phyloP scores from a whole-genome alignment of 2,113 vertebrate genomes.

The Pao palembangensis region DNA sequence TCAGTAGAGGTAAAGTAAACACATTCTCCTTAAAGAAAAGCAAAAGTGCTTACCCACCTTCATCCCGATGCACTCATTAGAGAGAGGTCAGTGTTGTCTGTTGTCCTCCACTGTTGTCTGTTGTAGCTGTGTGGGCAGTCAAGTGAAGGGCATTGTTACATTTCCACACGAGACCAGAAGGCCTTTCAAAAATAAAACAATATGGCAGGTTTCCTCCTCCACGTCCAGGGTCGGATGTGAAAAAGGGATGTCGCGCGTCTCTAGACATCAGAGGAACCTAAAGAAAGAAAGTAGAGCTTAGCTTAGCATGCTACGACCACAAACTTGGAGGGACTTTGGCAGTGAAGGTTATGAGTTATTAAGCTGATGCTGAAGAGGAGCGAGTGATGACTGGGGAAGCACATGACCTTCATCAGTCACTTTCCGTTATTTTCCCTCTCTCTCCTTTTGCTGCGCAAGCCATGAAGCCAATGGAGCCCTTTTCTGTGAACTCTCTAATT shows the following conservation, averaged over 20 bases:
- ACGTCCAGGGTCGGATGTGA: slow-evolving; percentile 34
- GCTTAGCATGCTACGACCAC: slow-evolving; percentile 9
- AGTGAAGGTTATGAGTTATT: slow-evolving; percentile 50
- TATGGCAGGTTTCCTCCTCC: slow-evolving; percentile 21
- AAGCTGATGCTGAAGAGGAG: slow-evolving; percentile 45
- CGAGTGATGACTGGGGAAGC: slow-evolving; percentile 41
- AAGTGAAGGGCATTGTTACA: slow-evolving; percentile 20
- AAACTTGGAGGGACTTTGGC: slow-evolving; percentile 27
- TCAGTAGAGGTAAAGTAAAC: background rate
- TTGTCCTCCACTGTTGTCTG: slow-evolving; percentile 18
- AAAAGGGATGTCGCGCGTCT: slow-evolving; percentile 21
- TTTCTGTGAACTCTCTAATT: slow-evolving; percentile 74
- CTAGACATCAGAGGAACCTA: slow-evolving; percentile 36
- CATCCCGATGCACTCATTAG: slow-evolving; percentile 39
- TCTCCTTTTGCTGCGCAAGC: slow-evolving; percentile 35
- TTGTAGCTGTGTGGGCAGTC: slow-evolving; percentile 15
- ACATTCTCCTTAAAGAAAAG: background rate
- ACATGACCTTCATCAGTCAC: slow-evolving; percentile 59
- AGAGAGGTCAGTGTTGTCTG: slow-evolving; percentile 34
- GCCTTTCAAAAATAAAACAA: slow-evolving; percentile 40
- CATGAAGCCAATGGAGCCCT: slow-evolving; percentile 49
- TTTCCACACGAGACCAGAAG: slow-evolving; percentile 12
- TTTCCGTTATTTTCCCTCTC: slow-evolving; percentile 32
- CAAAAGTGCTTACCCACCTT: slow-evolving; percentile 31
- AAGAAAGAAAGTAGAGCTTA: slow-evolving; percentile 38